Base-by-base conservation (phyloP, 64 coral and sea anemone species). In the Cladopsammia gracilis region DNA sequence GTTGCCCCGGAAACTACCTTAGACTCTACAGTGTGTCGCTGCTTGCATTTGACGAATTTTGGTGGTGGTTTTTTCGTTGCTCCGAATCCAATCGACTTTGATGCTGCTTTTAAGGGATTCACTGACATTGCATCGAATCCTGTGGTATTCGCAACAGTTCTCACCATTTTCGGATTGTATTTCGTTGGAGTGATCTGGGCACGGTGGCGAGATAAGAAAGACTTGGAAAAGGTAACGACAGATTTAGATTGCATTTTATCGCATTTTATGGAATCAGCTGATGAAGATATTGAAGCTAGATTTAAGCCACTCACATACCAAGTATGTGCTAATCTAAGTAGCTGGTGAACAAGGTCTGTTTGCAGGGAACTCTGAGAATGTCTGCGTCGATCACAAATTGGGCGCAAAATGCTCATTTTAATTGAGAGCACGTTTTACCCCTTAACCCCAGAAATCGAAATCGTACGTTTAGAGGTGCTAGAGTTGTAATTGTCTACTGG, bases 81-180 rank as follows among this genome's bases (percentile, higher is more conserved):
- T 18, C 96, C 96, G 4, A 98, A 98, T 83, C 96, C 96, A 45
- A 98, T 98, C 20, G 84, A 98, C 72, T 98, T 98, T 52, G 50
- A 66, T 48, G 68, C 59, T 20, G 96, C 76, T 20, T 77, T 98
- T 13, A 59, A 87, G 48, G 96, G 88, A 50, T 98, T 98, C 22
- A 51, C 82, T 24, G 79, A 98, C 68, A 60, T 98, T 15, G 48
- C 86, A 1, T 59, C 70, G 2, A 98, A 98, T 48, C 96, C 96
- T 48, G 58, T 75, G 13, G 88, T 98, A 5, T 98, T 98, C 58
- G 89, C 92, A 7, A 78, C 88, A 73, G 86, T 98, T 75, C 48
- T 94, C 73, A 76, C 92, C 0, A 94, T 98, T 25, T 91, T 88
- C 19, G 92, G 92, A 3, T 65, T 98, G 26, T 98, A 98, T 67